Percentiles rank a stretch among this genome's conserved stretches.
Conservation (phyloP, 2,888 invertebrate species). For the Drosophila maculinotata region DNA sequence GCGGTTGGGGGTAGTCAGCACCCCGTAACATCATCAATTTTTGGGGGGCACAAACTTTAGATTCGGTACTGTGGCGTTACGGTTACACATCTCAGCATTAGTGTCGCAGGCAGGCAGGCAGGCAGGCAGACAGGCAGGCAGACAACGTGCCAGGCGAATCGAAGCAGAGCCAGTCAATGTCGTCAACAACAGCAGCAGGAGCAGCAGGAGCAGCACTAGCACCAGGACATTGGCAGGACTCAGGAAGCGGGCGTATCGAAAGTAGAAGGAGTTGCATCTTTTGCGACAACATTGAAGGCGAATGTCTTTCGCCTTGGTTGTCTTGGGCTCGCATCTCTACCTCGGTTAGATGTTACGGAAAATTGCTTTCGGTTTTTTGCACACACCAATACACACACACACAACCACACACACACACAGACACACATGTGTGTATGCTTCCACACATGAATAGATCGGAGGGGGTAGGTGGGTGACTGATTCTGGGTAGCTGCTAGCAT, state of each 20-base stretch:
- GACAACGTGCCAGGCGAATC: slow-evolving; percentile 74
- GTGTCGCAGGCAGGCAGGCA: slow-evolving; percentile 63
- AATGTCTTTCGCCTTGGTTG: slow-evolving; percentile 60
- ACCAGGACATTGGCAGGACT: slow-evolving; percentile 6
- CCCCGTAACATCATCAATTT: slow-evolving; percentile 34
- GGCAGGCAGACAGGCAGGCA: slow-evolving; percentile 7
- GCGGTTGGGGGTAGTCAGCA: slow-evolving; percentile 6
- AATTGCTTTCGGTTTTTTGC: slow-evolving; percentile 81
- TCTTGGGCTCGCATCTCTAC: slow-evolving; percentile 56
- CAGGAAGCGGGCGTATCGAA: slow-evolving; percentile 16
- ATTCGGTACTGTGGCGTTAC: slow-evolving; percentile 42
- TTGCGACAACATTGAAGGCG: slow-evolving; percentile 39
- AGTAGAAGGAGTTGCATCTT: slow-evolving; percentile 48
- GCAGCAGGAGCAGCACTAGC: slow-evolving; percentile 11
- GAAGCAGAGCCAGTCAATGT: slow-evolving; percentile 72
- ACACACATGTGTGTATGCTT: slow-evolving; percentile 39
- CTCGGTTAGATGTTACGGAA: slow-evolving; percentile 80
- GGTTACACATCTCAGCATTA: slow-evolving; percentile 76
- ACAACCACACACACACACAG: slow-evolving; percentile 37
- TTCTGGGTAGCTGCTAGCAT: slow-evolving; percentile 41
- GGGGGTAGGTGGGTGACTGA: slow-evolving; percentile 17
- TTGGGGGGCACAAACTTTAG: slow-evolving; percentile 29
- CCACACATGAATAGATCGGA: slow-evolving; percentile 69
- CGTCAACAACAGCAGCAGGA: slow-evolving; percentile 55
- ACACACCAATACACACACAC: slow-evolving; percentile 50